These are phyloP conservation scores for Cantharis flavilabris DNA, from an alignment of 2,888 invertebrate genomes.

Conservation along the genomic window DNA sequence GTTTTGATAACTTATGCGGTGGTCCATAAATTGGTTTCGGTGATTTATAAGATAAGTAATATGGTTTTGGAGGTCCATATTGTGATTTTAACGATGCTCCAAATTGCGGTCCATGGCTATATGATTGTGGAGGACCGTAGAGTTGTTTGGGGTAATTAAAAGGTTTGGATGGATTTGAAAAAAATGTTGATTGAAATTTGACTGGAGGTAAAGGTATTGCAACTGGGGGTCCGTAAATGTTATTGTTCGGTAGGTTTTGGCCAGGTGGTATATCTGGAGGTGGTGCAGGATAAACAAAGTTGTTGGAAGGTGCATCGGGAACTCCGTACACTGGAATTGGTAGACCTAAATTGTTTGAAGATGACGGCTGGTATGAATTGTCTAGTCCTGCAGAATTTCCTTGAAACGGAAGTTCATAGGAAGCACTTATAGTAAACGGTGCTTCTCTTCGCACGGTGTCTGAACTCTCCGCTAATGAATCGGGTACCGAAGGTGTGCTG, in stretches of 20 bases:
- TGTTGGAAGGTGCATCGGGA: slow-evolving; percentile 57
- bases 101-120: slow-evolving; percentile 23
- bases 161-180: slow-evolving; percentile 41
- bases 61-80: slow-evolving; percentile 51
- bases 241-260: slow-evolving; percentile 30
- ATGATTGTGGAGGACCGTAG: slow-evolving; percentile 60
- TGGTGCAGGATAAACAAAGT: slow-evolving; percentile 56
- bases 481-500: slow-evolving; percentile 31
- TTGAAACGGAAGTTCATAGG: slow-evolving; percentile 62
- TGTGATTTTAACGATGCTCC: slow-evolving; percentile 45
- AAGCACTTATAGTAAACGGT: slow-evolving; percentile 46
- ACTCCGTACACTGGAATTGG: slow-evolving; percentile 66
- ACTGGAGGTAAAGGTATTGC: slow-evolving; percentile 26
- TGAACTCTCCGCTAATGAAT: slow-evolving; percentile 45
- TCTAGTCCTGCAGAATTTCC: slow-evolving; percentile 60
- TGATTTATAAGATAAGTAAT: slow-evolving; percentile 52
- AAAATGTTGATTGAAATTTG: slow-evolving; percentile 33
- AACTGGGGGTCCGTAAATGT: slow-evolving; percentile 32
- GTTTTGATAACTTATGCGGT: slow-evolving; percentile 4
- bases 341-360: slow-evolving; percentile 55
- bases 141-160: slow-evolving; percentile 51
- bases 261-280: slow-evolving; percentile 56
- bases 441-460: slow-evolving; percentile 52
- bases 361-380: slow-evolving; percentile 48
- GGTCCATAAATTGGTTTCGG: slow-evolving; percentile 12